Base-by-base conservation (phyloP, 2,797 vertebrate genomes). In the Ctenosaura bakeri region DNA sequence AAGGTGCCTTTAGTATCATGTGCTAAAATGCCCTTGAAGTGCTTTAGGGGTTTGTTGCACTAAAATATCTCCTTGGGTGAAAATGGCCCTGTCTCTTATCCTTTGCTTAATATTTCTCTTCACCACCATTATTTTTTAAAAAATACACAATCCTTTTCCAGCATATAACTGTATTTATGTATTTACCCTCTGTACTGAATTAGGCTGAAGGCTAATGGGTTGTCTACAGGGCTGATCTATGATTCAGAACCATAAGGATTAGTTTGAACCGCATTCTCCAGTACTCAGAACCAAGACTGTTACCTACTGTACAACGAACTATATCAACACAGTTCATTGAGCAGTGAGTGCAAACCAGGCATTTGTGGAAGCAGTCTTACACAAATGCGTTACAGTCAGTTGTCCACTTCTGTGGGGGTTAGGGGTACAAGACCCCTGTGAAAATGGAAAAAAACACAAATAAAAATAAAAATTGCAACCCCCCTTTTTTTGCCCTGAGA, bases 11-110 rank as follows among this genome's bases (percentile, higher is more conserved):
- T 85, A 38, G 7, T 79, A 50, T 32, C n/a, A 78, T 79, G 62
- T 3, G 9, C 76, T 79, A 69, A 88, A 80, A 71, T 78, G 64
- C n/a, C 26, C 32, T 69, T 85, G 46, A 66, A 85, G 52, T 85
- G 24, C 59, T n/a, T 85, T 77, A 83, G 74, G 22, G 81, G 29
- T 69, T 89, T 85, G n/a, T 69, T 85, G 66, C 62, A 32, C 7
- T 54, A 26, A 84, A 77, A 62, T 20, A 22, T 54, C 10, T 29
- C 46, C 35, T 79, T 79, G 32, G 13, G 38, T 77, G n/a, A 64
- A 78, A 89, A 80, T 29, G 50, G 64, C 14, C n/a, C 26, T 52
- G 42, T 77, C 46, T 38, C 35, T 13, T 59, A 59, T 46, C 50
- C 6, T 38, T 35, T 54, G 14, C 54, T 64, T 64, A 26, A 83